Evolutionary conservation across 2,888 invertebrate genomes (phyloP), one percentile per base, ranked within the genome.

Genomic region (Ypsolopha scabrella): DNA sequence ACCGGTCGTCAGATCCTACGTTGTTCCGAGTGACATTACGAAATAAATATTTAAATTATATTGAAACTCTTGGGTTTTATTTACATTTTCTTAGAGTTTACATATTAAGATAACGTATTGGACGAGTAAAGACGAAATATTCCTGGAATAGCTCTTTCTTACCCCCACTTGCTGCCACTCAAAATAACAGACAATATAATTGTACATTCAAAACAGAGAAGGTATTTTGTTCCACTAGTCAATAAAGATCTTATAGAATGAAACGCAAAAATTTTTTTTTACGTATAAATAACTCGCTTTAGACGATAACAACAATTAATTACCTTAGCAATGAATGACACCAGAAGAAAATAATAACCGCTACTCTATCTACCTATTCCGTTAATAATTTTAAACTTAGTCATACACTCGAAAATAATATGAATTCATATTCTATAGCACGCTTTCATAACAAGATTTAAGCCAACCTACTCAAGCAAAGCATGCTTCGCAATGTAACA

Each of bases 1-100:
- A 62, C 72, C 56, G 70, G 75, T 70, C 63, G 79, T 81, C 59
- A 48, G 77, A 76, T 72, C 69, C 73, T 75, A 57, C 67, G 76
- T 82, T 85, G 75, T 80, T 80, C 76, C 77, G 69, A 76, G 76
- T 82, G 85, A 81, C 82, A 85, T 86, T 83, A 81, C 73, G 67
- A 76, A 83, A 83, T 83, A 85, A 85, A 85, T 81, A 85, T 81
- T 79, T 72, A 80, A 82, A 83, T 75, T 80, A 80, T 80, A 86
- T 81, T 80, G 14, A 72, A 58, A 67, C 50, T 56, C 52, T 58
- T 38, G 60, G 46, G 54, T 77, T 79, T 81, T 62, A 75, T 70
- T 80, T 53, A 34, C 34, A 52, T 53, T 51, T 46, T 33, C 55
- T 54, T 52, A 55, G 24, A 9, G 24, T 13, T 6, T 44, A 9